A percentile compares a stretch with the other conserved stretches of the same genome.
phyloP scores from a whole-genome alignment of 2,113 vertebrate genomes.

The Vanacampus margaritifer region DNA sequence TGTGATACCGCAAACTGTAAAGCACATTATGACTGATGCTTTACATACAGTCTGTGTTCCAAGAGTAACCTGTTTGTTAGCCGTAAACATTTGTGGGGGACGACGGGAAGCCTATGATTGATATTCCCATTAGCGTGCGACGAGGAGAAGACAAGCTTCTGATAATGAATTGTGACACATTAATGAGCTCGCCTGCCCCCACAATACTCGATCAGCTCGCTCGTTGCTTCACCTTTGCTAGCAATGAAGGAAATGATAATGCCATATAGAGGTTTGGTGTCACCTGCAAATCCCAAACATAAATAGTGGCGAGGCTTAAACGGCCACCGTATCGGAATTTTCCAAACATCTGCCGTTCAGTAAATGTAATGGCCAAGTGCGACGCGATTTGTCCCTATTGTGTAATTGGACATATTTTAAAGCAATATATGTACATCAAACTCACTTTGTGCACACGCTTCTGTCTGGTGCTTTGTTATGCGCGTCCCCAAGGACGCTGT shows the following conservation, averaged over 20 bases:
- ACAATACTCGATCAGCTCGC: slow-evolving; percentile 69
- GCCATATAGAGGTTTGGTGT: slow-evolving; percentile 43
- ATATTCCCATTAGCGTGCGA: slow-evolving; percentile 77
- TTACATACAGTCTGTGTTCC: not conserved
- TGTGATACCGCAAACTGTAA: too few relatives aligned
- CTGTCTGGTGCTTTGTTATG: not conserved
- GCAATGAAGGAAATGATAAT: slow-evolving; percentile 38
- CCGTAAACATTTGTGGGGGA: slow-evolving; percentile 22
- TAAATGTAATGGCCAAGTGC: too few relatives aligned
- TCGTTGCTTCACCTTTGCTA: slow-evolving; percentile 65
- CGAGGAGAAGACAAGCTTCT: slow-evolving; percentile 65
- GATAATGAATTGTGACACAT: slow-evolving; percentile 79
- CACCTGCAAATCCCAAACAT: slow-evolving; percentile 34
- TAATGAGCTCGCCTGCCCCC: slow-evolving; percentile 75
- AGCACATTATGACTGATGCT: not conserved
- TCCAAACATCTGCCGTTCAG: too few relatives aligned
- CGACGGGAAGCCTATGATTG: slow-evolving; percentile 68
- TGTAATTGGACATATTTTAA: not conserved
- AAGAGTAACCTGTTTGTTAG: slow-evolving; percentile 22
- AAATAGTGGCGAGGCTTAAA: not conserved
- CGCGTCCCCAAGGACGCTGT: not conserved
- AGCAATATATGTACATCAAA: not conserved
- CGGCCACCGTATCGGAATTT: too few relatives aligned
- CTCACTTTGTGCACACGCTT: not conserved
- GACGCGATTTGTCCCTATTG: too few relatives aligned